A percentile compares a stretch with the other conserved stretches of the same genome.
Evolutionary conservation across 1,140 invertebrate species (phyloP).

Genomic region (Oscheius sp.): DNA sequence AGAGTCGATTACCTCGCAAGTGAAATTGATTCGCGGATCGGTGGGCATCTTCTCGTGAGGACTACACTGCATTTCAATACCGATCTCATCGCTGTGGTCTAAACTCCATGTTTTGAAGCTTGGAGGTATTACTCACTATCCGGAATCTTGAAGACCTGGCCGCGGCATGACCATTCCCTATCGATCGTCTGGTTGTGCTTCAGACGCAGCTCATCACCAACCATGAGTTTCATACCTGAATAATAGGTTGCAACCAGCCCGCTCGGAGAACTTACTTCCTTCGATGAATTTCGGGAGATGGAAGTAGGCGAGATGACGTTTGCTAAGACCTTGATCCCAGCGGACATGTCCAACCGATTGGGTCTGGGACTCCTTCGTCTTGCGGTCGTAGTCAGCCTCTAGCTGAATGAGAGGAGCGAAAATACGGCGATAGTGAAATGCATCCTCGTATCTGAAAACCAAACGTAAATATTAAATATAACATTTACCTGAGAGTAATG

Average conservation of each 20-base stretch:
- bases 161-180: constrained; percentile 81
- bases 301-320: constrained; percentile 95
- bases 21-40: constrained; percentile 74
- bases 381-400: constrained; percentile 97
- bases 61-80: constrained; percentile 83
- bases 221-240: constrained; percentile 95
- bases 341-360: constrained; percentile 94
- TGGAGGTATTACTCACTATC: constrained; percentile 69
- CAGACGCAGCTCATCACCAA: constrained; percentile 91
- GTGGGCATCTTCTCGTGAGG: constrained; percentile 52
- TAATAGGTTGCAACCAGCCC: neutral
- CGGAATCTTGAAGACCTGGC: constrained; percentile 94
- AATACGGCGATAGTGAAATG: constrained; percentile 97
- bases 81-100: constrained; percentile 94
- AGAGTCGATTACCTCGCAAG: constrained; percentile 75
- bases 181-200: constrained; percentile 72
- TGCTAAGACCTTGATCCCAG: constrained; percentile 97
- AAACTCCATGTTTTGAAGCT: neutral
- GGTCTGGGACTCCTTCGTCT: constrained; percentile 94
- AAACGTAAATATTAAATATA: neutral
- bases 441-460: constrained; percentile 80
- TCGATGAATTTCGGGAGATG: constrained; percentile 94
- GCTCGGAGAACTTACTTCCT: constrained; percentile 62
- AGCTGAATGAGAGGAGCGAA: constrained; percentile 94
- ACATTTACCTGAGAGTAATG: constrained; percentile 71